These are phyloP conservation scores for Nemotelus pantherinus DNA, from an alignment of 2,888 invertebrate species.

Conservation along the genomic window DNA sequence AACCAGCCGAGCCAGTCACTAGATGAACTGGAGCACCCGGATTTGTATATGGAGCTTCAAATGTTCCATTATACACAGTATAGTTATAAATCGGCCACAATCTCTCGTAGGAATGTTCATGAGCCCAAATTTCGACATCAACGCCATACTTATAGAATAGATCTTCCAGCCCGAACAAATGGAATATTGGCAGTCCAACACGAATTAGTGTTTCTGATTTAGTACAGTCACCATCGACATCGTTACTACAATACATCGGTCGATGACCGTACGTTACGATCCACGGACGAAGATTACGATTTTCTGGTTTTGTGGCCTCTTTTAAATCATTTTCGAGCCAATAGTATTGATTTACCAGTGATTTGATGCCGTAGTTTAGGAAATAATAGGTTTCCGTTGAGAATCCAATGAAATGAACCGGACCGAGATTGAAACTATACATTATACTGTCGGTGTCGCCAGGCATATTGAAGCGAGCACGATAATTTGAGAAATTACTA, in stretches of 20 bases:
- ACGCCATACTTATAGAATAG: constrained; percentile 89
- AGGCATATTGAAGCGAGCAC: constrained; percentile 92
- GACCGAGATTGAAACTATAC: constrained; percentile 90
- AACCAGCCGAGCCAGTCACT: constrained; percentile 88
- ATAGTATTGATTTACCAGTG: constrained; percentile 80
- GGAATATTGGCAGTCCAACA: constrained; percentile 72
- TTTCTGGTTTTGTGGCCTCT: constrained; percentile 77
- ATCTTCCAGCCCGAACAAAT: constrained; percentile 81
- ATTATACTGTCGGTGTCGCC: constrained; percentile 75
- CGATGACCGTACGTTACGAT: constrained; percentile 85
- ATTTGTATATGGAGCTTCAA: constrained; percentile 67
- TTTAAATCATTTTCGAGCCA: constrained; percentile 86
- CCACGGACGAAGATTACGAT: constrained; percentile 80
- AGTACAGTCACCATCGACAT: constrained; percentile 82
- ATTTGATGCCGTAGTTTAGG: constrained; percentile 83
- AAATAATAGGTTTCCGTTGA: constrained; percentile 97
- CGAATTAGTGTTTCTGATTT: constrained; percentile 72
- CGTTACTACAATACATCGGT: constrained; percentile 92
- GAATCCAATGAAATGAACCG: constrained; percentile 89
- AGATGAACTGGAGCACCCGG: constrained; percentile 90
- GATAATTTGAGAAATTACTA: constrained; percentile 96
- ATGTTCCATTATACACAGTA: constrained; percentile 73
- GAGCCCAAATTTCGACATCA: constrained; percentile 95
- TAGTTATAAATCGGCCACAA: constrained; percentile 93
- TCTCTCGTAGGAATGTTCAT: constrained; percentile 97